A percentile compares a stretch with the other conserved stretches of the same genome.
Evolutionary conservation across 37 sponge, comb jelly and placozoan species (phyloP).

Genomic region (Agelas oroides): DNA sequence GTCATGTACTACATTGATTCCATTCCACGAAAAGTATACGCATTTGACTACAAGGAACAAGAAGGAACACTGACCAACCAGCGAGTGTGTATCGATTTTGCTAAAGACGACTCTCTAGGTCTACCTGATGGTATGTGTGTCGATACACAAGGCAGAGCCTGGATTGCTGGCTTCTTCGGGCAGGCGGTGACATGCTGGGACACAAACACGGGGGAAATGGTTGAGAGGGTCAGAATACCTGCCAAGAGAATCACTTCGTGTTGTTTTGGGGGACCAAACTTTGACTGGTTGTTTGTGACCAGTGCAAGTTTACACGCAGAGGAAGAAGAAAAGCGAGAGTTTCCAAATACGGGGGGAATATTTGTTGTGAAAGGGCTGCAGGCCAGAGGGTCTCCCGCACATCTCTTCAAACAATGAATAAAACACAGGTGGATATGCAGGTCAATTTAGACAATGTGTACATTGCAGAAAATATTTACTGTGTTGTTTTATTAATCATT

Average conservation of each 20-base stretch:
- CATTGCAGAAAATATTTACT: too few relatives aligned
- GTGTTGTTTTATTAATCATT: too few relatives aligned
- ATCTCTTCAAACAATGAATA: too few relatives aligned
- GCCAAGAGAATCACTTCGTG: conserved; percentile 55
- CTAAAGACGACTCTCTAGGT: conserved; percentile 19
- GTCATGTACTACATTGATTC: conserved; percentile 68
- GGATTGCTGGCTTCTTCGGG: conserved; percentile 50
- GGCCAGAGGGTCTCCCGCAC: conserved; percentile 33
- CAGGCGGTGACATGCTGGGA: conserved; percentile 54
- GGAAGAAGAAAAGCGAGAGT: conserved; percentile 5
- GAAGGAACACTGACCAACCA: conserved; percentile 45
- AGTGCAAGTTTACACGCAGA: not conserved
- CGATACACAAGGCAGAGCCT: conserved; percentile 44
- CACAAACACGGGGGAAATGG: conserved; percentile 32
- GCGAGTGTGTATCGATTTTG: conserved; percentile 31
- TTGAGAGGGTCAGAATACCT: conserved; percentile 34
- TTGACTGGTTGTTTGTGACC: conserved; percentile 60
- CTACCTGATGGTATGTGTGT: conserved; percentile 64
- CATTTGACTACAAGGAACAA: conserved; percentile 39
- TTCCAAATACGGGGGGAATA: conserved; percentile 47
- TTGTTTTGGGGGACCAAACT: conserved; percentile 73
- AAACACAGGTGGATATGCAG: too few relatives aligned
- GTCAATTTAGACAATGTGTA: too few relatives aligned
- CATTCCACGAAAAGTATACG: conserved; percentile 23
- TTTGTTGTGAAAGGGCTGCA: conserved; percentile 55